These are phyloP conservation scores for Piscicola geometra DNA, from an alignment of 2,888 invertebrate species.

Conservation along the genomic window DNA sequence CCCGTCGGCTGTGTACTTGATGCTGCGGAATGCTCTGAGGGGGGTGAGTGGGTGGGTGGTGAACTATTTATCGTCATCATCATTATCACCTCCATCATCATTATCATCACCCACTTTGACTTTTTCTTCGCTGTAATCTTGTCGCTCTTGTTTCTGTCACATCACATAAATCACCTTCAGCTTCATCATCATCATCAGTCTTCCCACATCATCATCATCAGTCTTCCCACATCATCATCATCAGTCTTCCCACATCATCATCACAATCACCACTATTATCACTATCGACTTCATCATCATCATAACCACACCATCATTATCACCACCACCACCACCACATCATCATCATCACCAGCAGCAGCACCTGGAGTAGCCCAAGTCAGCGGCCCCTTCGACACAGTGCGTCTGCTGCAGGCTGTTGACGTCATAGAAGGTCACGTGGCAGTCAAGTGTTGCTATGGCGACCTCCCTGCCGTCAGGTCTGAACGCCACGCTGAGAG, in stretches of 20 bases:
- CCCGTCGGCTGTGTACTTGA: slow-evolving; percentile 92
- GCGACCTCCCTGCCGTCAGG: slow-evolving; percentile 89
- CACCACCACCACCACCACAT: not conserved
- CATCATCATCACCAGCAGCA: not conserved
- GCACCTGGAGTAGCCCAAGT: slow-evolving; percentile 77
- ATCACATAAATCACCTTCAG: not conserved
- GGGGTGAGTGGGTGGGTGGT: not conserved
- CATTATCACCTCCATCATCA: not conserved
- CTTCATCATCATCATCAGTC: not conserved
- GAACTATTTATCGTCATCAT: not conserved
- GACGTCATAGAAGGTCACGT: slow-evolving; percentile 52
- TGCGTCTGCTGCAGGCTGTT: slow-evolving; percentile 60
- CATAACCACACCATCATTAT: no score
- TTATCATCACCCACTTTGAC: slow-evolving; percentile 40
- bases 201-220: not conserved
- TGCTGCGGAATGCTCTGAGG: slow-evolving; percentile 76
- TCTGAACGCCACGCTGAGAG: slow-evolving; percentile 75
- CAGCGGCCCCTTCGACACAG: slow-evolving; percentile 80
- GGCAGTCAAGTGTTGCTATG: slow-evolving; percentile 72
- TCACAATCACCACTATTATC: no score
- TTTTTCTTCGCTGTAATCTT: slow-evolving; percentile 79
- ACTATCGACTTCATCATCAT: no score
- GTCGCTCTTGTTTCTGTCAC: slow-evolving; percentile 62
- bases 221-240: not conserved
- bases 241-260: not conserved